Conservation (phyloP, 2,113 vertebrate species). For the Chiloscyllium plagiosum region DNA sequence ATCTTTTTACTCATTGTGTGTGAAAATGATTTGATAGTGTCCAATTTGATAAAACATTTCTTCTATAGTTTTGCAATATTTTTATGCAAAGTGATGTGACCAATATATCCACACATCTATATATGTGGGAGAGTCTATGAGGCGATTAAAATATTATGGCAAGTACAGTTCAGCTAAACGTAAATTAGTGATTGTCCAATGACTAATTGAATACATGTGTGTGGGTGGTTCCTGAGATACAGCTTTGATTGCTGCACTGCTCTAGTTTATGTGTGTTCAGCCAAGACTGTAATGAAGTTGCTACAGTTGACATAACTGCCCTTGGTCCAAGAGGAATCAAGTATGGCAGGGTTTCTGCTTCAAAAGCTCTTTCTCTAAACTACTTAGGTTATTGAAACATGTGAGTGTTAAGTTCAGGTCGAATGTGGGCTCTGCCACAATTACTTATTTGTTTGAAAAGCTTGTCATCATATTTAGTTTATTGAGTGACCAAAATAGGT, state of each 20-base stretch:
- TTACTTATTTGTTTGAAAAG: not conserved
- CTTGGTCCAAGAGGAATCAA: not conserved
- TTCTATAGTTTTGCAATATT: not conserved
- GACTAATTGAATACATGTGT: not conserved
- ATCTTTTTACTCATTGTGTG: not conserved
- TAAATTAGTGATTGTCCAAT: not conserved
- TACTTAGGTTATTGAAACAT: not conserved
- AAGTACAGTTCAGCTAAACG: not conserved
- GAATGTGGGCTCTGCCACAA: not conserved
- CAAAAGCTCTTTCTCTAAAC: not conserved
- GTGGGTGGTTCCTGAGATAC: not conserved
- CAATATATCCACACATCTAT: not conserved
- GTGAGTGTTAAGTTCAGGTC: not conserved
- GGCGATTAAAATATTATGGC: not conserved
- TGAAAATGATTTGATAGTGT: not conserved
- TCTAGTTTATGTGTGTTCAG: not conserved
- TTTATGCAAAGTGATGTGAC: not conserved
- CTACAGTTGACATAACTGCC: not conserved
- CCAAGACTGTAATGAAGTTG: not conserved
- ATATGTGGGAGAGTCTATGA: not conserved
- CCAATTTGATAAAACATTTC: not conserved
- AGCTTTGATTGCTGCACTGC: not conserved
- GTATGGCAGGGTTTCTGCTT: not conserved
- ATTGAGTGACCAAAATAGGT: not conserved
- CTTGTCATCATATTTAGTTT: not conserved